Evolutionary conservation across 2,113 vertebrate genomes (phyloP).

Genomic region (Chiloscyllium plagiosum): DNA sequence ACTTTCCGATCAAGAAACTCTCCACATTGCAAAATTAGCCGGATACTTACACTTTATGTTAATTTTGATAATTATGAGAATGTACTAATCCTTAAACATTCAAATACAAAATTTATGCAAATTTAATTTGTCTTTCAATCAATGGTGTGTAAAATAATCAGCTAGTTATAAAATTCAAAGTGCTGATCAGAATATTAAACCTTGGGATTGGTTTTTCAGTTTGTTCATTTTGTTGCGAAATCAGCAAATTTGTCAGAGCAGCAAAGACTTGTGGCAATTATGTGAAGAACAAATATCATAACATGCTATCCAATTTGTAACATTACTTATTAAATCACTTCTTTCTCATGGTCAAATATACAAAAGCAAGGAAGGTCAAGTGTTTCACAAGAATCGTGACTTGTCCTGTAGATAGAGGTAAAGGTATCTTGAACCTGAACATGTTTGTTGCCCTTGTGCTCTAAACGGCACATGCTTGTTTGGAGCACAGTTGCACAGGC

Average conservation of each 20-base stretch:
- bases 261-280: not conserved
- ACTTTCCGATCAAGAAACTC: not conserved
- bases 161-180: slow-evolving; percentile 23
- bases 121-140: slow-evolving; percentile 37
- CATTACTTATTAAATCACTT: not conserved
- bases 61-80: slow-evolving; percentile 28
- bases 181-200: slow-evolving; percentile 35
- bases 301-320: not conserved
- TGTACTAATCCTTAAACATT: slow-evolving; percentile 29
- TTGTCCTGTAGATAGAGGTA: not conserved
- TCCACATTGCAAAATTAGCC: slow-evolving; percentile 4
- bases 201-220: not conserved
- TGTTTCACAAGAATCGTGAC: not conserved
- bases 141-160: slow-evolving; percentile 28
- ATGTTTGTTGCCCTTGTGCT: not conserved
- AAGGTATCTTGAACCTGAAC: not conserved
- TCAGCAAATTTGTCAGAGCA: slow-evolving; percentile 21
- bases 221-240: slow-evolving; percentile 1
- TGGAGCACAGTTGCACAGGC: not conserved
- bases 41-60: slow-evolving; percentile 18
- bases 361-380: not conserved
- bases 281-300: not conserved
- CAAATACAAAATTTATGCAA: slow-evolving; percentile 28
- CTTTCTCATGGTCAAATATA: not conserved
- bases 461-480: not conserved